phyloP scores from a whole-genome alignment of 2,797 vertebrate genomes.

The Meda fulgida region DNA sequence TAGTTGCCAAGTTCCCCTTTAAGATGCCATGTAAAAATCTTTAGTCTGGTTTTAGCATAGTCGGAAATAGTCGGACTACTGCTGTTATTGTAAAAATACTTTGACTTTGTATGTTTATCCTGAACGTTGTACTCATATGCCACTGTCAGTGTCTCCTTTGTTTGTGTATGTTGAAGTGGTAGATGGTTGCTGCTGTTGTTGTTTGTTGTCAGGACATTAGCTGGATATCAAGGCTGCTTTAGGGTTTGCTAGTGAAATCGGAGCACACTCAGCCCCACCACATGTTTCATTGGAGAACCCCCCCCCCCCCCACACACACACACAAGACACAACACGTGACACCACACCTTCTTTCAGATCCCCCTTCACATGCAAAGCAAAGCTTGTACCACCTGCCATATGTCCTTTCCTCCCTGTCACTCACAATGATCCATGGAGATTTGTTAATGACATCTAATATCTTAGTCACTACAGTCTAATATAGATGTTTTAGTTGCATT shows the following conservation, averaged over 20 bases:
- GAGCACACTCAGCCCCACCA: slow-evolving; percentile 3
- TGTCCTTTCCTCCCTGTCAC: slow-evolving; percentile 11
- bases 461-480: slow-evolving; percentile 1
- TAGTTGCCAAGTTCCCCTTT: too few relatives aligned
- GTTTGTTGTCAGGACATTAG: slow-evolving; percentile 29
- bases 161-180: slow-evolving; percentile 31
- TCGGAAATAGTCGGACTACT: too few relatives aligned
- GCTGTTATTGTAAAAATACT: too few relatives aligned
- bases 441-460: slow-evolving; percentile 33
- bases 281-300: slow-evolving; percentile 34
- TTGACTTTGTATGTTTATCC: background rate
- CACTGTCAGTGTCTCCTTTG: slow-evolving; percentile 33
- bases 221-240: slow-evolving; percentile 31
- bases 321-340: slow-evolving; percentile 50
- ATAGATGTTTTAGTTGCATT: background rate
- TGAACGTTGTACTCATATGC: background rate
- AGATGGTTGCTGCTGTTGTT: slow-evolving; percentile 18
- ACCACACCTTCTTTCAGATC: background rate
- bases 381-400: slow-evolving; percentile 40
- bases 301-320: background rate
- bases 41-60: too few relatives aligned
- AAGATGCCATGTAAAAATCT: too few relatives aligned
- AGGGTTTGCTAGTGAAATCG: slow-evolving; percentile 21
- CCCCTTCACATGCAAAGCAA: slow-evolving; percentile 25
- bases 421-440: slow-evolving; percentile 25